Evolutionary conservation across 2,113 vertebrate genomes (phyloP).

Genomic region (Clarias macrocephalus): DNA sequence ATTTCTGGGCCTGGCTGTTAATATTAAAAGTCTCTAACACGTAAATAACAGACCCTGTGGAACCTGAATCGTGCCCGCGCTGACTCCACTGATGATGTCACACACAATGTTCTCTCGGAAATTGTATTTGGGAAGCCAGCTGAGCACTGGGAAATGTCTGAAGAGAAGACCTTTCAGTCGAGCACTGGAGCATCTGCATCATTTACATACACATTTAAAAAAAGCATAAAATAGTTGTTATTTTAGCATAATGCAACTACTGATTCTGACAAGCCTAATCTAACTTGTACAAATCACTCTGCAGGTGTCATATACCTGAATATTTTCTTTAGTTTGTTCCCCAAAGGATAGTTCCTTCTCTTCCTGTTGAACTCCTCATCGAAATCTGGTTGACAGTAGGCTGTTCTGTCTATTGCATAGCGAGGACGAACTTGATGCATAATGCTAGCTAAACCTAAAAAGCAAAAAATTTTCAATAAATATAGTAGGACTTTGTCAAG

Average conservation of each 20-base stretch:
- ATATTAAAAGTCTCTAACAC: not conserved
- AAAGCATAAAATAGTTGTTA: not conserved
- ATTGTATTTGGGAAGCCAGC: conserved; percentile 89
- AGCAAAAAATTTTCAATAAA: not conserved
- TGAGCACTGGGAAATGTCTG: conserved; percentile 80
- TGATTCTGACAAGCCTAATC: not conserved
- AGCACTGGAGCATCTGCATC: conserved; percentile 77
- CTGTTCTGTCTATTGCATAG: conserved; percentile 80
- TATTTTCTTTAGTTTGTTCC: conserved; percentile 79
- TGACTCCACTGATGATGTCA: conserved; percentile 86
- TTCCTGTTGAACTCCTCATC: conserved; percentile 89
- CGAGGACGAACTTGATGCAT: conserved; percentile 71
- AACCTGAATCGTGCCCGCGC: conserved; percentile 87
- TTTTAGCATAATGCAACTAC: too few species aligned
- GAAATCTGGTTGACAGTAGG: conserved; percentile 80
- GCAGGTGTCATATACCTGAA: conserved; percentile 78
- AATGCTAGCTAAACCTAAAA: not conserved
- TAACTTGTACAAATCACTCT: conserved; percentile 1
- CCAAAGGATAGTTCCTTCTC: conserved; percentile 78
- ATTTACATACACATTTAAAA: conserved; percentile 1
- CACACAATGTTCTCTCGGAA: conserved; percentile 80
- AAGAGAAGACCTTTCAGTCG: conserved; percentile 76
- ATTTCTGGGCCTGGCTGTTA: too few species aligned
- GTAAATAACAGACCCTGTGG: conserved; percentile 79
- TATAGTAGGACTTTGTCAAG: not conserved